Conservation (phyloP, 2,797 vertebrate species). For the Vultur gryphus region DNA sequence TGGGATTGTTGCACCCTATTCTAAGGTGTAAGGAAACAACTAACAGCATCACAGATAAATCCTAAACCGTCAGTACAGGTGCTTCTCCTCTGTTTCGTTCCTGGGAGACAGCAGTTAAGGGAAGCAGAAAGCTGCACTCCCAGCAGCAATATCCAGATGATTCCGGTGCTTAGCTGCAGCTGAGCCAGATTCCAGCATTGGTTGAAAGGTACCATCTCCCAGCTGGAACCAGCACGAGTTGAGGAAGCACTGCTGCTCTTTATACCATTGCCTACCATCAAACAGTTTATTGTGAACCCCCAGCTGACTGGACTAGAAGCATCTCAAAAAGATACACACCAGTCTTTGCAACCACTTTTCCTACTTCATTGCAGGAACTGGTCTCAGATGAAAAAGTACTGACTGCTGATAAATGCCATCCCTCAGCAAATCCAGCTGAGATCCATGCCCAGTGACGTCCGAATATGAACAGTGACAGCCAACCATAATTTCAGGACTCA, state of each 20-base stretch:
- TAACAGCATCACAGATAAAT: neutral
- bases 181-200: neutral
- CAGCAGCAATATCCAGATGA: neutral
- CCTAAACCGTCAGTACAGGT: neutral
- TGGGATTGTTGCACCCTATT: neutral
- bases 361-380: neutral
- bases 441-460: fast-evolving
- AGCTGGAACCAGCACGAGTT: neutral
- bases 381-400: neutral
- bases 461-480: neutral
- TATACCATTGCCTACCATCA: neutral
- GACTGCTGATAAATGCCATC: neutral
- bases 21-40: neutral
- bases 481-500: neutral
- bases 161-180: neutral
- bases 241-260: neutral
- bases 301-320: neutral
- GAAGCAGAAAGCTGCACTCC: neutral
- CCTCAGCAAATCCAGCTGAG: neutral
- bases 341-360: neutral
- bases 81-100: neutral
- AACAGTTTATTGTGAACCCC: neutral
- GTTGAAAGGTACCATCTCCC: neutral
- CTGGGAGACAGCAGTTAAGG: neutral
- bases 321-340: neutral